Conservation (phyloP, 2,797 vertebrate species). For the Rhinichthys osculus region DNA sequence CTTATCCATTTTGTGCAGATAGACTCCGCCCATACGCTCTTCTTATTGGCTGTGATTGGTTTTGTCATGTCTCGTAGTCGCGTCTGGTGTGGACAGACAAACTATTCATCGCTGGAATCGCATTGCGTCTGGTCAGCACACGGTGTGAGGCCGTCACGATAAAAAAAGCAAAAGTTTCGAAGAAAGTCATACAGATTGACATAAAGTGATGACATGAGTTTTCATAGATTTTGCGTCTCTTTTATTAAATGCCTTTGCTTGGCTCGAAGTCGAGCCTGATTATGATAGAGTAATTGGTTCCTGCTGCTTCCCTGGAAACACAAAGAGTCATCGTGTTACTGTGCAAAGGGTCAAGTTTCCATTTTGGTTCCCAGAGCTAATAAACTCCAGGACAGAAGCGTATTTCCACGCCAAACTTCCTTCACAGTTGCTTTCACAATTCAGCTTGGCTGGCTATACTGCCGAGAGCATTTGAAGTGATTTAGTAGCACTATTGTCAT, state of each 20-base stretch:
- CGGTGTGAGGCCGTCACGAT: not conserved
- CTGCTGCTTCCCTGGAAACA: constrained; percentile 43
- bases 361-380: constrained; percentile 37
- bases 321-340: constrained; percentile 3
- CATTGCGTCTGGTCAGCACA: not conserved
- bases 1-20: not conserved
- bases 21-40: not conserved
- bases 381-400: constrained; percentile 2
- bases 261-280: constrained; percentile 38
- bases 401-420: constrained; percentile 38
- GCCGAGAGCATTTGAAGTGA: constrained; percentile 52
- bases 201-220: not conserved
- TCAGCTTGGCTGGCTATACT: constrained; percentile 48
- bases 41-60: not conserved
- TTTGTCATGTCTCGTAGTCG: not conserved
- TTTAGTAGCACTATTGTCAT: constrained; percentile 49
- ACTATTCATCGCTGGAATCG: not conserved
- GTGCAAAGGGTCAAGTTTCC: constrained; percentile 21
- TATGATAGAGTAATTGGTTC: constrained; percentile 38
- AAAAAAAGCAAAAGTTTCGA: not conserved
- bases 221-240: not conserved
- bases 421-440: constrained; percentile 55
- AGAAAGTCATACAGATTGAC: not conserved
- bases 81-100: not conserved
- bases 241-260: not conserved